A percentile compares a stretch with the other conserved stretches of the same genome.
These are phyloP conservation scores for Seriola dumerili DNA, from an alignment of 2,113 vertebrate genomes.

Conservation along the genomic window DNA sequence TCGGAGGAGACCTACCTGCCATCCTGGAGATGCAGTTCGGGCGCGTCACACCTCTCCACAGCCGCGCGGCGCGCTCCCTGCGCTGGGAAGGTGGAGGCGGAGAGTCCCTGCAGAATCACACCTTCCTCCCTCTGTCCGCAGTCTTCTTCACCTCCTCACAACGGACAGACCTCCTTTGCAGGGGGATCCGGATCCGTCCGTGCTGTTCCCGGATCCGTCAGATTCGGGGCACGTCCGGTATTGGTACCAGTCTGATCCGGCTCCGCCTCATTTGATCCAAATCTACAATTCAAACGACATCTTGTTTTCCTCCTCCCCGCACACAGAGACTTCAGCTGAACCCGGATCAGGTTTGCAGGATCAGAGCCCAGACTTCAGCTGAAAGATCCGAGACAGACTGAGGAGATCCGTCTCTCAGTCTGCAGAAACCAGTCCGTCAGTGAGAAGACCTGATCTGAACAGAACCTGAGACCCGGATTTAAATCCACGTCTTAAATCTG, in stretches of 20 bases:
- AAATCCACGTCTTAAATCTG: no score
- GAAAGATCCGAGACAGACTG: not conserved
- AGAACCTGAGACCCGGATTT: no score
- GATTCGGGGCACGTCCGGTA: not conserved
- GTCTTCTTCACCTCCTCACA: slow-evolving; percentile 33
- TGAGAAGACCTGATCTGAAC: no score
- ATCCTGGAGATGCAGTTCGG: slow-evolving; percentile 77
- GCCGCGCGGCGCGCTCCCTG: slow-evolving; percentile 73
- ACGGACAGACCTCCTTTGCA: not conserved
- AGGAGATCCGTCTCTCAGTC: no score
- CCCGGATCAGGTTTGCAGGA: not conserved
- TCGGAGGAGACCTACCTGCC: slow-evolving; percentile 75
- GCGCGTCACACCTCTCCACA: slow-evolving; percentile 75
- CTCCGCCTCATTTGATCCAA: slow-evolving; percentile 32
- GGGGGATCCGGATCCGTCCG: not conserved
- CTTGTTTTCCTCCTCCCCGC: not conserved
- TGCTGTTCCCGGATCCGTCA: not conserved
- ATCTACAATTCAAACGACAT: slow-evolving; percentile 40
- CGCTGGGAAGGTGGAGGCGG: slow-evolving; percentile 44
- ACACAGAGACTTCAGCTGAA: not conserved
- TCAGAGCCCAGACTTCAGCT: not conserved
- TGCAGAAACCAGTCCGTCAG: no score
- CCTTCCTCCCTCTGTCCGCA: slow-evolving; percentile 28
- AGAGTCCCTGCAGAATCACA: slow-evolving; percentile 38
- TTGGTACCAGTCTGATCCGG: slow-evolving; percentile 33